These are phyloP conservation scores for Hetaerina titia DNA, from an alignment of 2,888 invertebrate species.

Conservation along the genomic window DNA sequence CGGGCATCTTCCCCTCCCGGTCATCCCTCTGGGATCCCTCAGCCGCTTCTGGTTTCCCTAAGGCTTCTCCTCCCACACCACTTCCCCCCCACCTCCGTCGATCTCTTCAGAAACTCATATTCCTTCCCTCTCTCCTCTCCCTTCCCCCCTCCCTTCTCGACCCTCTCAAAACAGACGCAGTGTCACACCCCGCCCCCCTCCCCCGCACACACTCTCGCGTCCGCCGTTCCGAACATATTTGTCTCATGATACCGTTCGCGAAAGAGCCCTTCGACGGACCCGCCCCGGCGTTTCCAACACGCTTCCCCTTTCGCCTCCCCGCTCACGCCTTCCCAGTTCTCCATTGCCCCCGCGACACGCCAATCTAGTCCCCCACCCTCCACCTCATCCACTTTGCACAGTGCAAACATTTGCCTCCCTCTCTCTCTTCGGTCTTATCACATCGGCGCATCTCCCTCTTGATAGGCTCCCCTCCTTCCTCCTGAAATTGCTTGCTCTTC, in stretches of 20 bases:
- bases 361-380: not conserved
- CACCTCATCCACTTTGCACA: not conserved
- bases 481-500: constrained; percentile 55
- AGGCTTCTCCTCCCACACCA: not conserved
- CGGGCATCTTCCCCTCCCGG: not conserved
- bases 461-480: constrained; percentile 38
- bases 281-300: too few species aligned
- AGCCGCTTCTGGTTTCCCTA: not conserved
- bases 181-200: not conserved
- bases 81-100: too few species aligned
- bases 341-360: not conserved
- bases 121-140: not conserved
- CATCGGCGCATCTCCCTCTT: constrained; percentile 12
- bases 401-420: constrained; percentile 63
- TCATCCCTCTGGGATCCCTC: not conserved
- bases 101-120: not conserved
- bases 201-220: too few species aligned
- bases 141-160: not conserved
- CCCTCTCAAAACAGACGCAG: not conserved
- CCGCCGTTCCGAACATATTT: too few species aligned
- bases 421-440: constrained; percentile 13
- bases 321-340: not conserved
- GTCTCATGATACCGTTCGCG: too few species aligned
- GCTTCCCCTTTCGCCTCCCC: not conserved
- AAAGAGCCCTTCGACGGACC: too few species aligned